phyloP scores from a whole-genome alignment of 1,140 invertebrate species.

The Idris sp. region DNA sequence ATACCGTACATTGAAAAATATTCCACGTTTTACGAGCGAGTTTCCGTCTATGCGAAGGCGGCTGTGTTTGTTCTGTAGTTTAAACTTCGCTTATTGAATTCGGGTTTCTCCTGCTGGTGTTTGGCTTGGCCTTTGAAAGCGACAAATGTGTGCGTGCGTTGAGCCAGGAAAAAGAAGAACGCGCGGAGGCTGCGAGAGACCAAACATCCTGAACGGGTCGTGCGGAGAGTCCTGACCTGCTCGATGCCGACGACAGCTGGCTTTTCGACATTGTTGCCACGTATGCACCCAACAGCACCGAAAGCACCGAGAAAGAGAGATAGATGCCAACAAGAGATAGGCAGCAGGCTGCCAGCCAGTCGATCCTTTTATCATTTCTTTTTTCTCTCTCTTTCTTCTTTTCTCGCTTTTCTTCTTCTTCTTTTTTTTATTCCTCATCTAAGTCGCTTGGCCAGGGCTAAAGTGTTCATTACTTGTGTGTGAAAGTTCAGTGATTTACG shows the following conservation, averaged over 20 bases:
- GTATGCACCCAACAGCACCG: no score
- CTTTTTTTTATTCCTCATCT: slow-evolving; percentile 6
- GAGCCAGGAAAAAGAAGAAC: slow-evolving; percentile 24
- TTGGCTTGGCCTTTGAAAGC: slow-evolving; percentile 34
- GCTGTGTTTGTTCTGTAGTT: slow-evolving; percentile 54
- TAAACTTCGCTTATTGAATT: slow-evolving; percentile 50
- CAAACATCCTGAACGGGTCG: slow-evolving; percentile 50
- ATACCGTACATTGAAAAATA: no score
- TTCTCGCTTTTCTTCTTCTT: no score
- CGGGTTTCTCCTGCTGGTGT: slow-evolving; percentile 34
- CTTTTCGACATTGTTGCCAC: slow-evolving; percentile 58
- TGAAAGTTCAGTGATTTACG: slow-evolving; percentile 44
- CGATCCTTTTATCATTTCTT: slow-evolving; percentile 27
- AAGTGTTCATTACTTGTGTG: slow-evolving; percentile 40
- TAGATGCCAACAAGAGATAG: slow-evolving; percentile 12
- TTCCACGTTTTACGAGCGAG: slow-evolving; percentile 31
- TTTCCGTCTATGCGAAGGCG: slow-evolving; percentile 43
- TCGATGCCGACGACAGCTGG: slow-evolving; percentile 58
- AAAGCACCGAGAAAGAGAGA: slow-evolving; percentile 1
- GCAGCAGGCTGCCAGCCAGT: slow-evolving; percentile 19
- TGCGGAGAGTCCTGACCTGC: slow-evolving; percentile 54
- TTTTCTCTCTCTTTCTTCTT: slow-evolving; percentile 4
- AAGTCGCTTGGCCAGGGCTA: slow-evolving; percentile 20
- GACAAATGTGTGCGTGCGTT: slow-evolving; percentile 32
- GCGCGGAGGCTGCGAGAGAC: slow-evolving; percentile 42